Evolutionary conservation across 2,113 vertebrate species (phyloP), one percentile per base, ranked within the genome.

Genomic region (Panurus biarmicus): DNA sequence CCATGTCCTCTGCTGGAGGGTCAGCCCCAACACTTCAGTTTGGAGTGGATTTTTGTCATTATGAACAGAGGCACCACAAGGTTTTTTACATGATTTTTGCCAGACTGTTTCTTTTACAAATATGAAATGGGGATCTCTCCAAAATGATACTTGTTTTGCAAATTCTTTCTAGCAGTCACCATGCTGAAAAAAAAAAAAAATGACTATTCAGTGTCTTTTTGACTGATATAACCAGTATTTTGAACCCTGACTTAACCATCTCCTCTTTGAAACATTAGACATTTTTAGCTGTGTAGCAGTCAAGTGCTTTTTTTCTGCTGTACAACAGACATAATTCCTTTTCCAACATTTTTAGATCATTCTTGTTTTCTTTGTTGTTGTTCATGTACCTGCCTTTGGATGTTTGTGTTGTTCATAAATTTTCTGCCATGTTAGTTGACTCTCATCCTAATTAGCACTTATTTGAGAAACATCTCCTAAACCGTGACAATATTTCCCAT

Each of bases 231-330:
- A 76, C 70, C 96, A 95, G 96, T 97, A 96, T 97, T 96, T 98
- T 97, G 98, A 98, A 97, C 98, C 98, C 97, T 97, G 93, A 90
- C 81, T 97, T 97, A 97, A 98, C 97, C 97, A 97, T 98, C 97
- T 93, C 81, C 94, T 96, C 95, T 91, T 89, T 85, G 81, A 95
- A 97, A 96, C 96, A 97, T 97, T 92, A 95, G 93, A 97, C 89
- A 93, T 97, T 93, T 95, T 90, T 95, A 97, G 95, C 96, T 97
- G 77, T 86, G 61, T 94, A 96, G 96, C 85, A 3, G 96, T 95
- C 77, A 78, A 97, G 78, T 97, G 95, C 93, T 95, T 94, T 89
- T 69, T 97, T 94, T 96, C 95, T 94, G 97, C 96, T 89, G 87
- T 94, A 94, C 74, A 94, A 95, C 93, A 96, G 85, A 95, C 96